A percentile compares a stretch with the other conserved stretches of the same genome.
phyloP scores from a whole-genome alignment of 2,113 vertebrate species.

The Passer domesticus region DNA sequence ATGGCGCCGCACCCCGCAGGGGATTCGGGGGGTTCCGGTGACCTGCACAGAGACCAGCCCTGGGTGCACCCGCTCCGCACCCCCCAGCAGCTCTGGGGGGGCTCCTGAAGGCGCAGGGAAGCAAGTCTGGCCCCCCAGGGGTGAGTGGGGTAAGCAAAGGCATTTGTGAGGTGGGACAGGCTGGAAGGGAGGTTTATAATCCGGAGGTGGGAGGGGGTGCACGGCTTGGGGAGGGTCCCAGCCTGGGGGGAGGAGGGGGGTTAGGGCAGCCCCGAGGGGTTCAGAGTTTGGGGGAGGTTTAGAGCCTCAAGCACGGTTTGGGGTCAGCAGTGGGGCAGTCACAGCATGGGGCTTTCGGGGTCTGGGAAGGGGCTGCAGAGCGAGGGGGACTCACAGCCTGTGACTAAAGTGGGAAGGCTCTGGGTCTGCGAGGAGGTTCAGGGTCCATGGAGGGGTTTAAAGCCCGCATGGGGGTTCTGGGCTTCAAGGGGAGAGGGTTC shows the following conservation, averaged over 20 bases:
- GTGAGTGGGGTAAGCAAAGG: not conserved
- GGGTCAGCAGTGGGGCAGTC: not conserved
- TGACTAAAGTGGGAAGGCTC: not conserved
- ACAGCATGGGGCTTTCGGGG: not conserved
- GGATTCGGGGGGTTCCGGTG: too few species aligned
- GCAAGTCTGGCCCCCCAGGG: not conserved
- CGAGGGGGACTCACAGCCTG: accelerated
- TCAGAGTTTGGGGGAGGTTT: not conserved
- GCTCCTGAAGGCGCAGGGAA: not conserved
- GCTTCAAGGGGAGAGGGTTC: too few species aligned
- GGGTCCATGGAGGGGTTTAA: not conserved
- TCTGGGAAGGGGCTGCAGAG: too few species aligned
- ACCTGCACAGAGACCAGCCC: not conserved
- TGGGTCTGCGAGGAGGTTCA: not conserved
- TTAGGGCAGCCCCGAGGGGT: too few species aligned
- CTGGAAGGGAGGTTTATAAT: not conserved
- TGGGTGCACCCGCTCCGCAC: accelerated
- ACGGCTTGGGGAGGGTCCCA: not conserved
- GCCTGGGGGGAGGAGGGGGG: too few species aligned
- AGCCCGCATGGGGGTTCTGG: not conserved
- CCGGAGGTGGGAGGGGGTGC: not conserved
- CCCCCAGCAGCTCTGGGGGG: accelerated
- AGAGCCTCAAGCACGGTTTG: not conserved
- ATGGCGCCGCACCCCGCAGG: not conserved
- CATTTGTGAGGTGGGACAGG: not conserved